phyloP scores from a whole-genome alignment of 2,888 invertebrate genomes.

The Cremastinae sp. region DNA sequence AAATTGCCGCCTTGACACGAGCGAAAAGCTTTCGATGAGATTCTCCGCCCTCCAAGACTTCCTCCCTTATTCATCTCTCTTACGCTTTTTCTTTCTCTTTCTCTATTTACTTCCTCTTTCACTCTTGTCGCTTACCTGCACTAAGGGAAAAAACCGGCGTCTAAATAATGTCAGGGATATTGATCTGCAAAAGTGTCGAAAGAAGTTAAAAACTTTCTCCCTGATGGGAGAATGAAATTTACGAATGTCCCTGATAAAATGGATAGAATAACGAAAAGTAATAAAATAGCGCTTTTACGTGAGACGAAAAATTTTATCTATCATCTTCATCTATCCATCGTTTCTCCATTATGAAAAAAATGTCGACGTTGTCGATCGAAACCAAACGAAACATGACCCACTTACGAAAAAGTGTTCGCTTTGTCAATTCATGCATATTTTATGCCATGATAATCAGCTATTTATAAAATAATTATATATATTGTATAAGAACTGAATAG shows the following conservation, averaged over 20 bases:
- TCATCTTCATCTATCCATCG: neutral
- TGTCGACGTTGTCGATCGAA: neutral
- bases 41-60: conserved; percentile 17
- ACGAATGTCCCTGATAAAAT: conserved; percentile 42
- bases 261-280: too few species aligned
- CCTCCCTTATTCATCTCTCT: too few species aligned
- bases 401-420: neutral
- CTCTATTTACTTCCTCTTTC: too few species aligned
- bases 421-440: neutral
- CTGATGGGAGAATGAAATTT: conserved; percentile 50
- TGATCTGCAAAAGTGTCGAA: conserved; percentile 49
- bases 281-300: conserved; percentile 19
- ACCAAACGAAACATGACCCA: neutral
- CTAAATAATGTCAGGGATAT: conserved; percentile 54
- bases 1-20: conserved; percentile 62
- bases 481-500: too few species aligned
- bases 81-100: too few species aligned
- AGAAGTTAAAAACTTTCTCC: conserved; percentile 9
- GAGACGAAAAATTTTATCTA: conserved; percentile 13
- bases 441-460: neutral
- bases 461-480: too few species aligned
- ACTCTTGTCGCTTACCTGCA: conserved; percentile 2
- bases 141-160: conserved; percentile 42
- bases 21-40: conserved; percentile 53
- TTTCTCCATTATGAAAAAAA: conserved; percentile 17